Evolutionary conservation across 1,140 invertebrate genomes (phyloP).

Genomic region (Neelides sp.): DNA sequence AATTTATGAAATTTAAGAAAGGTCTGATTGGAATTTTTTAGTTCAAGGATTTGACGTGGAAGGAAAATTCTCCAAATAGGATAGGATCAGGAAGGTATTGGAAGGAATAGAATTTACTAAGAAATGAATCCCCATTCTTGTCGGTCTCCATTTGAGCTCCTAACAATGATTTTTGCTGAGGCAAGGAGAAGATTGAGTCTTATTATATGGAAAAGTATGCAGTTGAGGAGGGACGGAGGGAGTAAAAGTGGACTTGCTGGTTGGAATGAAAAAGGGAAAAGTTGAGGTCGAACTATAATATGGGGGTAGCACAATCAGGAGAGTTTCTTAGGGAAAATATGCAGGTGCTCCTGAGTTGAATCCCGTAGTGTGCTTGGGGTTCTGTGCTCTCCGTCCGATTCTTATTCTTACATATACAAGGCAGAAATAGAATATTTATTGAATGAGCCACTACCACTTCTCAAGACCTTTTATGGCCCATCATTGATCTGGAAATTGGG

Average conservation of each 20-base stretch:
- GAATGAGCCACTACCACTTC: conserved; percentile 14
- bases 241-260: neutral
- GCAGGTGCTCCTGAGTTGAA: conserved; percentile 23
- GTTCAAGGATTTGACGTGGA: too few species aligned
- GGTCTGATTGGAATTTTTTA: too few species aligned
- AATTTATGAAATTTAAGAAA: too few species aligned
- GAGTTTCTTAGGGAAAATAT: conserved; percentile 15
- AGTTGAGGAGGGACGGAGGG: neutral
- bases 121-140: too few species aligned
- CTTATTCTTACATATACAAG: too few species aligned
- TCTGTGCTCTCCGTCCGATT: conserved; percentile 15
- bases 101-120: too few species aligned
- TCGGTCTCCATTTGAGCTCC: too few species aligned
- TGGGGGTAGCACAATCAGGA: neutral
- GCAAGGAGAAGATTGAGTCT: too few species aligned
- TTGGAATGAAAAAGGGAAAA: neutral
- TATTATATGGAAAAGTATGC: too few species aligned
- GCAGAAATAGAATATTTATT: conserved; percentile 20
- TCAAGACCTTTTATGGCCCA: conserved; percentile 20
- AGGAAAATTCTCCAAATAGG: too few species aligned
- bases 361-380: neutral
- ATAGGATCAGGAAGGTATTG: too few species aligned
- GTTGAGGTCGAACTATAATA: neutral
- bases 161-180: too few species aligned
- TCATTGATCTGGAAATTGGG: conserved; percentile 21